Evolutionary conservation across 2,888 invertebrate genomes (phyloP).

Genomic region (Dryomyza anilis): DNA sequence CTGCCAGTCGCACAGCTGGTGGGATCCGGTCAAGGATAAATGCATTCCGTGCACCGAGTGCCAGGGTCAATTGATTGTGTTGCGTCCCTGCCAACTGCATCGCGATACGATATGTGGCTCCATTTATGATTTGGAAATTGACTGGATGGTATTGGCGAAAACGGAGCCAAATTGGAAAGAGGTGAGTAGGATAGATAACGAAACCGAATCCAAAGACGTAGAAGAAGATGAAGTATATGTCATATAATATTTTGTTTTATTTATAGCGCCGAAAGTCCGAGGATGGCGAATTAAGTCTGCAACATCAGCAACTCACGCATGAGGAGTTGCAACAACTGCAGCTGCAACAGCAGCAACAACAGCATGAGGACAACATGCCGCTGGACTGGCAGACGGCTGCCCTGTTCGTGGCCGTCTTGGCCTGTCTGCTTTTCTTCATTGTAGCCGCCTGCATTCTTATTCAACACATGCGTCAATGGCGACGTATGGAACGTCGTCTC

Average conservation of each 20-base stretch:
- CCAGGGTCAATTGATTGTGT: constrained; percentile 68
- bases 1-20: constrained; percentile 70
- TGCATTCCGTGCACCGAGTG: constrained; percentile 77
- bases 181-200: constrained; percentile 42
- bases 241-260: too few relatives aligned
- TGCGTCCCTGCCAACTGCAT: constrained; percentile 76
- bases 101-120: constrained; percentile 77
- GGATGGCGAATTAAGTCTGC: constrained; percentile 39
- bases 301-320: constrained; percentile 44
- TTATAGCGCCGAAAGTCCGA: constrained; percentile 57
- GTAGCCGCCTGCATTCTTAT: constrained; percentile 77
- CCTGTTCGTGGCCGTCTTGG: constrained; percentile 73
- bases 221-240: too few relatives aligned
- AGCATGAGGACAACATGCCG: constrained; percentile 59
- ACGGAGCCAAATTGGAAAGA: constrained; percentile 61
- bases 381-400: constrained; percentile 77
- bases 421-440: constrained; percentile 79
- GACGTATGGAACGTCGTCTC: constrained; percentile 75
- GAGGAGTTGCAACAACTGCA: constrained; percentile 41
- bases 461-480: constrained; percentile 81
- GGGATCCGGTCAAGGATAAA: constrained; percentile 69
- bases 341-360: constrained; percentile 52
- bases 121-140: constrained; percentile 69
- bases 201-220: background rate
- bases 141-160: constrained; percentile 65